These are phyloP conservation scores for Tethya wilhelma DNA, from an alignment of 37 sponge, comb jelly and placozoan species.

Conservation along the genomic window DNA sequence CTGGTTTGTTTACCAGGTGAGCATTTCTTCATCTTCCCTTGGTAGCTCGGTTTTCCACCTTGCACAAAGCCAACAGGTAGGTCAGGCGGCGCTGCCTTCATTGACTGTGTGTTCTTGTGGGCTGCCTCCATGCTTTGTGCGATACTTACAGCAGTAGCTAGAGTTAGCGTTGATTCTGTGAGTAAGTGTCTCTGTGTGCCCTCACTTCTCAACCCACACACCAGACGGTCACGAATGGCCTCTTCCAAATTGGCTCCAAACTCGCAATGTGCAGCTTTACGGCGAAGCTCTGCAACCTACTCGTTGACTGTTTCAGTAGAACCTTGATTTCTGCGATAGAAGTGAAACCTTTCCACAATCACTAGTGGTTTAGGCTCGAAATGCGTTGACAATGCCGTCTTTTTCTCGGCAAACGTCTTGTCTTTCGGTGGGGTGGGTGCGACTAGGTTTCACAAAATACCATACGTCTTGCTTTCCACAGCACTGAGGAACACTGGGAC, in stretches of 20 bases:
- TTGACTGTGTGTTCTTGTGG: conserved; percentile 2
- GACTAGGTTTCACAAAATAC: no score
- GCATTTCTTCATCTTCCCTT: neutral
- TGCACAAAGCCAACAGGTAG: neutral
- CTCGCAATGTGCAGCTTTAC: neutral
- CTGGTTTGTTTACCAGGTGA: no score
- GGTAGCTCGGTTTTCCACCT: neutral
- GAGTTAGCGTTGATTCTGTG: conserved; percentile 3
- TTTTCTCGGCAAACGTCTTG: neutral
- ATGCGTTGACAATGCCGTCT: no score
- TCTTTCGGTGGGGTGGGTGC: no score
- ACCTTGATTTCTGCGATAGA: no score
- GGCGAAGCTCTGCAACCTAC: conserved; percentile 15
- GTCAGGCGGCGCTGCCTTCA: neutral
- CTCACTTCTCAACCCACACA: conserved; percentile 13
- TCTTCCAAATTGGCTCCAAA: conserved; percentile 3
- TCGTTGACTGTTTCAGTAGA: neutral
- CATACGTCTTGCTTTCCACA: no score
- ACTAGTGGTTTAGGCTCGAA: no score
- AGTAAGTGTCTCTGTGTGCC: neutral
- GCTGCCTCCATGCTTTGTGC: conserved; percentile 18
- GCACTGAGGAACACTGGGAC: no score
- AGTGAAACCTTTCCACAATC: no score
- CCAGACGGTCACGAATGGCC: neutral
- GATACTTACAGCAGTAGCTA: neutral